Percentiles rank a stretch among this genome's conserved stretches.
phyloP scores from a whole-genome alignment of 2,113 vertebrate species.

The Gila orcuttii region DNA sequence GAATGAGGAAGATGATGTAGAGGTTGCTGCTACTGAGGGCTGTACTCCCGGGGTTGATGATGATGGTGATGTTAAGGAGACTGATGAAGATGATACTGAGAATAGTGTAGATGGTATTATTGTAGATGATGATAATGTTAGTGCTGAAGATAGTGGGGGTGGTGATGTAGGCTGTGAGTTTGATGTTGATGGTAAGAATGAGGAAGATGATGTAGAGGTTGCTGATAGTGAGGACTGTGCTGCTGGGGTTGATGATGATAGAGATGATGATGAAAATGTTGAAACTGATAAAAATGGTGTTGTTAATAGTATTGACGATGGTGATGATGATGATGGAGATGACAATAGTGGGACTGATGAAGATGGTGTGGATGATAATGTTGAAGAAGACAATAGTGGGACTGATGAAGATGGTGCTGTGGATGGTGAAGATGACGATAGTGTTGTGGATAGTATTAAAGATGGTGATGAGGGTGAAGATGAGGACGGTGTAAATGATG shows the following conservation, averaged over 20 bases:
- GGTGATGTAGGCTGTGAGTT: background rate
- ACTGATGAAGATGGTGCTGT: background rate
- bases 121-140: background rate
- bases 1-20: background rate
- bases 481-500: no score
- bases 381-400: background rate
- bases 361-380: background rate
- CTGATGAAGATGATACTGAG: no score
- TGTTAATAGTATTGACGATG: background rate
- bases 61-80: no score
- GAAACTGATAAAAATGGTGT: background rate
- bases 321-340: background rate
- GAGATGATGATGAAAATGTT: background rate
- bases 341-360: no score
- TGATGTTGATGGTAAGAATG: background rate
- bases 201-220: background rate
- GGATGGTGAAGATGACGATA: background rate
- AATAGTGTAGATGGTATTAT: no score
- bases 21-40: no score
- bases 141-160: background rate
- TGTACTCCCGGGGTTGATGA: no score
- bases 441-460: background rate
- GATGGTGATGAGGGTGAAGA: background rate
- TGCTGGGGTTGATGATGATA: background rate
- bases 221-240: background rate